phyloP scores from a whole-genome alignment of 2,113 vertebrate species.

The Trachemys scripta region DNA sequence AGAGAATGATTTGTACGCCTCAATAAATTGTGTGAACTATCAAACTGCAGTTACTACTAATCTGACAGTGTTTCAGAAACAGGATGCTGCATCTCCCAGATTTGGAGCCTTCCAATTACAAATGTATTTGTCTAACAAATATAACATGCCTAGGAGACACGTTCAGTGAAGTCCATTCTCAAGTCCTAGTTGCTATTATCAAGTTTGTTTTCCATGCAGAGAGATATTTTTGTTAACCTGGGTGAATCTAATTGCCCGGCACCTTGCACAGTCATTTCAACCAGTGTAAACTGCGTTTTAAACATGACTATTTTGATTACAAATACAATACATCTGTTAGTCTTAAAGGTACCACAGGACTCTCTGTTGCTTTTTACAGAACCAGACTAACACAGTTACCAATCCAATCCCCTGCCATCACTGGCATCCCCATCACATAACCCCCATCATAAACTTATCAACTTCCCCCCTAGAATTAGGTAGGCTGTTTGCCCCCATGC shows the following conservation, averaged over 20 bases:
- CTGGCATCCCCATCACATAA: not conserved
- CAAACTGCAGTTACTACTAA: conserved; percentile 34
- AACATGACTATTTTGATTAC: not conserved
- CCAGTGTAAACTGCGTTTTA: not conserved
- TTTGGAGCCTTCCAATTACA: conserved; percentile 33
- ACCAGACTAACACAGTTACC: no score
- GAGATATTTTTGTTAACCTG: not conserved
- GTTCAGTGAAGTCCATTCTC: not conserved
- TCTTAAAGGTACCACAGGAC: no score
- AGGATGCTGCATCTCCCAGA: conserved; percentile 6
- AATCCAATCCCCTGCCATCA: not conserved
- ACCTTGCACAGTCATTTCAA: not conserved
- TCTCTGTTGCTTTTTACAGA: no score
- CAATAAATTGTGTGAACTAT: conserved; percentile 35
- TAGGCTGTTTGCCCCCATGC: not conserved
- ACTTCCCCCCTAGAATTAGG: not conserved
- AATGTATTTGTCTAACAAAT: not conserved
- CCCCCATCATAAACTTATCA: not conserved
- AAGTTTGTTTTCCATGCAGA: not conserved
- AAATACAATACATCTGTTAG: not conserved
- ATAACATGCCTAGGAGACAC: not conserved
- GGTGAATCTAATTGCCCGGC: not conserved
- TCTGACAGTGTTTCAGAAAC: conserved; percentile 41
- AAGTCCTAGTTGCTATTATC: not conserved
- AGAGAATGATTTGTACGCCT: conserved; percentile 18